Base-by-base conservation (phyloP, 1,140 invertebrate genomes). In the Oryzaephilus surinamensis region DNA sequence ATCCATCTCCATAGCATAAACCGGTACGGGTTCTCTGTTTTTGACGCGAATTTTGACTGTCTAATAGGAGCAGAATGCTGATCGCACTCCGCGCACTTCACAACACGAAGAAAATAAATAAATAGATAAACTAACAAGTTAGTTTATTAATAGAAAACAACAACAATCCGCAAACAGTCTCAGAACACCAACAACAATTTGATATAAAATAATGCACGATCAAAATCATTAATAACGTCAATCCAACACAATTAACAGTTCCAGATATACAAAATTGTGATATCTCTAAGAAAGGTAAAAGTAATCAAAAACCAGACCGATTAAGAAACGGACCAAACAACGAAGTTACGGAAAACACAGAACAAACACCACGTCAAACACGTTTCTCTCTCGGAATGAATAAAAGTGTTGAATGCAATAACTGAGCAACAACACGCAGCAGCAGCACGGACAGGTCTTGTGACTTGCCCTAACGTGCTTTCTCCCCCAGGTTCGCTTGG, bases 11-110 rank as follows among this genome's bases (percentile, higher is more conserved):
- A 85, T 84, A 66, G 77, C 78, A 71, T 84, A 84, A 68, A 81
- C 78, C 67, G 81, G 81, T 62, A 84, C 74, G 57, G 84, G 84
- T 60, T 85, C 82, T 73, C 79, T 75, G 63, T 87, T 85, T 80
- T 87, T 89, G 61, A 86, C 81, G 72, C 84, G 79, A 87, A 87
- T 89, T 78, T 87, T 89, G 81, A 64, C 69, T 69, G 71, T 55
- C 73, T 73, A 56, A 44, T 47, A 38, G 27, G 30, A 46, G 59
- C 55, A 59, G 56, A 60, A 58, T 60, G 59, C 57, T 33, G 20
- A 14, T 46, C 47, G 55, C 60, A 59, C 54, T 45, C 54, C 45
- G 48, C 55, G 35, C 43, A 46, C 48, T 15, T 7, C 17, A 50
- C 38, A 39, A n/a, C n/a, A n/a, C n/a, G n/a, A n/a, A n/a, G n/a